phyloP scores from a whole-genome alignment of 2,888 invertebrate species.

The Penaeus monodon region DNA sequence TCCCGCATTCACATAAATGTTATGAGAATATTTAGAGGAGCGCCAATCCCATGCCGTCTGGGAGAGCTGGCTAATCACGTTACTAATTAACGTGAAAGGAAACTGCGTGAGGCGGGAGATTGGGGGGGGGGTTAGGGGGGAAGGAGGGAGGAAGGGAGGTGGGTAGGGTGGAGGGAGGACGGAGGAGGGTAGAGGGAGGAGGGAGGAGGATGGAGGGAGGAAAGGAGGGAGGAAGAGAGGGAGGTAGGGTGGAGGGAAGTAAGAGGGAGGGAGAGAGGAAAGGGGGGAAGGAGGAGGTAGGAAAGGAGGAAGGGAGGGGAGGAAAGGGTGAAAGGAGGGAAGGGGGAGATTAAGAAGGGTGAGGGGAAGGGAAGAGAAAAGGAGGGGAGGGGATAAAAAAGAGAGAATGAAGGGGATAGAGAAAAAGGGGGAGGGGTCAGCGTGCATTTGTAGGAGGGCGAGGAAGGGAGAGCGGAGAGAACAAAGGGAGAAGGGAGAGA shows the following conservation, averaged over 20 bases:
- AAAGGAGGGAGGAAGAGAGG: background rate
- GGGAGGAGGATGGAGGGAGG: background rate
- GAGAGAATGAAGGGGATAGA: background rate
- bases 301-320: no score
- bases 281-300: background rate
- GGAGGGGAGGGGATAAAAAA: background rate
- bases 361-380: background rate
- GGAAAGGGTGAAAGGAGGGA: background rate
- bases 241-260: background rate
- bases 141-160: background rate
- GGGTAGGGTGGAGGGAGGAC: no score
- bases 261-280: background rate
- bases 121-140: background rate
- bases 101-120: no score
- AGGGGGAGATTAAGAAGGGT: background rate
- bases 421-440: background rate
- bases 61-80: no score
- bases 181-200: background rate
- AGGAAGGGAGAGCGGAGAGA: background rate
- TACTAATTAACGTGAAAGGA: no score
- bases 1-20: no score
- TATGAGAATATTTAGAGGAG: no score
- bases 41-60: no score
- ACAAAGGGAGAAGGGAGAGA: background rate
- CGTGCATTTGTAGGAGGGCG: no score